Evolutionary conservation across 2,113 vertebrate species (phyloP).

Genomic region (Nicator chloris): DNA sequence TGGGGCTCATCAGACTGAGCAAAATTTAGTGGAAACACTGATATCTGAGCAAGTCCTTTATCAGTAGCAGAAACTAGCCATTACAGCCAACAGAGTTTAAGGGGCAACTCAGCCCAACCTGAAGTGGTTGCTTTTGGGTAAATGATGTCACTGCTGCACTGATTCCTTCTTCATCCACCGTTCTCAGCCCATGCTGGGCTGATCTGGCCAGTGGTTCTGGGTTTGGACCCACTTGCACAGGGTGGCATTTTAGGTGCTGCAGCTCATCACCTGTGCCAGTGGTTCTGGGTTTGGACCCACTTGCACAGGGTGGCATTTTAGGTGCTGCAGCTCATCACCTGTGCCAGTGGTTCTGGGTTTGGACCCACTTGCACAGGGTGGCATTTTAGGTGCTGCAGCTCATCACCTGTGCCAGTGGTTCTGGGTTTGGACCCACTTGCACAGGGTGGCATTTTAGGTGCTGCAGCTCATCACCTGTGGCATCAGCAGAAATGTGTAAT

Average conservation of each 20-base stretch:
- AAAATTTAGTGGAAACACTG: background rate
- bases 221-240: background rate
- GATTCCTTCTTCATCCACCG: background rate
- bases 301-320: background rate
- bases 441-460: background rate
- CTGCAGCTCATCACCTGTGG: background rate
- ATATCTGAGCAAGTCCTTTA: background rate
- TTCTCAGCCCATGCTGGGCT: background rate
- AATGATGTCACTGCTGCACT: background rate
- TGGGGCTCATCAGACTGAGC: background rate
- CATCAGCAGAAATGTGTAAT: background rate
- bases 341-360: background rate
- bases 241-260: background rate
- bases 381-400: background rate
- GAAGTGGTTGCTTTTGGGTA: background rate
- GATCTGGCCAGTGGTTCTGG: background rate
- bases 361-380: background rate
- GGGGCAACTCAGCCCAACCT: background rate
- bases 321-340: background rate
- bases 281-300: background rate
- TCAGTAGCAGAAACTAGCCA: background rate
- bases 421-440: background rate
- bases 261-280: rapidly evolving
- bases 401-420: background rate
- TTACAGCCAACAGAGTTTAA: background rate